These are phyloP conservation scores for Menidia menidia DNA, from an alignment of 2,797 vertebrate species.

Conservation along the genomic window DNA sequence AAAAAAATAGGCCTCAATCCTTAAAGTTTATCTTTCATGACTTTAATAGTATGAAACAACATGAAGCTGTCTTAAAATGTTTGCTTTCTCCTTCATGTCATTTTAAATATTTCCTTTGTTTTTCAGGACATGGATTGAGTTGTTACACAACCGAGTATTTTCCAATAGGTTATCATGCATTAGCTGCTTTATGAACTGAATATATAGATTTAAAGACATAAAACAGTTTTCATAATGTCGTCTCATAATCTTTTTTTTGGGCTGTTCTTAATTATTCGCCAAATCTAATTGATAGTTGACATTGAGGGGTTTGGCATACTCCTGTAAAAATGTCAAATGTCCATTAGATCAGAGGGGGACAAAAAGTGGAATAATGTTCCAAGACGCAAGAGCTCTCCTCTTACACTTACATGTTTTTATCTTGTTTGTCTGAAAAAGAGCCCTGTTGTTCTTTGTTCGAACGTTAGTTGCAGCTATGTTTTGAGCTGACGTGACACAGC, in stretches of 20 bases:
- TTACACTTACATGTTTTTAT: slow-evolving; percentile 75
- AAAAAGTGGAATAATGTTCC: slow-evolving; percentile 54
- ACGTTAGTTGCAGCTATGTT: slow-evolving; percentile 75
- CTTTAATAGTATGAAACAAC: slow-evolving; percentile 53
- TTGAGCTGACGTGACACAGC: slow-evolving; percentile 66
- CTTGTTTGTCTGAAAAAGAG: slow-evolving; percentile 52
- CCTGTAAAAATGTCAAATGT: slow-evolving; percentile 52
- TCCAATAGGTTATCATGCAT: slow-evolving; percentile 2
- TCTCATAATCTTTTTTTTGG: no score
- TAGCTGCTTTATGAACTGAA: not conserved
- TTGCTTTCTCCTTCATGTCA: slow-evolving; percentile 3
- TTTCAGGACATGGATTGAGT: slow-evolving; percentile 12
- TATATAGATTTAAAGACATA: slow-evolving; percentile 12
- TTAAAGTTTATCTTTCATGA: slow-evolving; percentile 64
- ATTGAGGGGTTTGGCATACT: slow-evolving; percentile 30
- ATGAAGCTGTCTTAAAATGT: slow-evolving; percentile 52
- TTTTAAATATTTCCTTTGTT: slow-evolving; percentile 9
- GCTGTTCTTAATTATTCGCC: slow-evolving; percentile 9
- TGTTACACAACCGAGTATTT: not conserved
- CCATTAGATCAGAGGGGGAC: slow-evolving; percentile 42
- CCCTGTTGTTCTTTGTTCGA: slow-evolving; percentile 71
- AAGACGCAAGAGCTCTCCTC: slow-evolving; percentile 55
- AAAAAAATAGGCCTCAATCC: slow-evolving; percentile 55
- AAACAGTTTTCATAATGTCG: no score
- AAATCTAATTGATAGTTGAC: slow-evolving; percentile 39